Base-by-base conservation (phyloP, 2,888 invertebrate genomes). In the Cephus pygmeus region DNA sequence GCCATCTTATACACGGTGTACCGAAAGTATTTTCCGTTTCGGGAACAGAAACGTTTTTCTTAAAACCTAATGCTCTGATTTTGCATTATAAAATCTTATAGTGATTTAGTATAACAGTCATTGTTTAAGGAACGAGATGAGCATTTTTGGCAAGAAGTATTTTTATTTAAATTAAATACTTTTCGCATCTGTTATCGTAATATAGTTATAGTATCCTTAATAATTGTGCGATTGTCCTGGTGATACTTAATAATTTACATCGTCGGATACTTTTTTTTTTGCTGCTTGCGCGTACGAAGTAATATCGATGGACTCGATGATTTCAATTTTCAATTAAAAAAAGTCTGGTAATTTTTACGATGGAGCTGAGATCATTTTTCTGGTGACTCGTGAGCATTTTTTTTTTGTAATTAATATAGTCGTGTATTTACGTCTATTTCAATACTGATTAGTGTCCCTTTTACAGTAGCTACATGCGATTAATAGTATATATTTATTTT, bases 141-240 rank as follows among this genome's bases (percentile, higher is more conserved):
- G 12, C 1, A 73, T 71, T 68, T 69, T 73, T 73, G 77, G 73
- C 73, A 73, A 77, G 30, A 77, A 77, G 34, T 75, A 69, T 75
- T 69, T 77, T 75, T 77, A 74, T 77, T 75, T 69, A 34, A 75
- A n/a, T 77, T 77, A 77, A 77, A 77, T 77, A 77, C 77, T 77
- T 30, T 69, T 35, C 34, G n/a, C 69, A 68, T 74, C 4, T 12
- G 9, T 31, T n/a, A 68, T 71, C 15, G 23, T 56, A 56, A 56
- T 73, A 73, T 73, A 73, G 35, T 73, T 74, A 35, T 73, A 23
- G 12, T 36, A 56, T 31, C 75, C 69, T 34, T 77, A 69, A 40
- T 76, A 34, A 73, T 73, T 76, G 69, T 77, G 69, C 69, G 36
- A 34, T 75, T 75, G 69, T 36, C 34, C 11, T 68, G 73, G 73